A percentile compares a stretch with the other conserved stretches of the same genome.
Evolutionary conservation across 1,140 invertebrate species (phyloP).

Genomic region (Formica selysi): DNA sequence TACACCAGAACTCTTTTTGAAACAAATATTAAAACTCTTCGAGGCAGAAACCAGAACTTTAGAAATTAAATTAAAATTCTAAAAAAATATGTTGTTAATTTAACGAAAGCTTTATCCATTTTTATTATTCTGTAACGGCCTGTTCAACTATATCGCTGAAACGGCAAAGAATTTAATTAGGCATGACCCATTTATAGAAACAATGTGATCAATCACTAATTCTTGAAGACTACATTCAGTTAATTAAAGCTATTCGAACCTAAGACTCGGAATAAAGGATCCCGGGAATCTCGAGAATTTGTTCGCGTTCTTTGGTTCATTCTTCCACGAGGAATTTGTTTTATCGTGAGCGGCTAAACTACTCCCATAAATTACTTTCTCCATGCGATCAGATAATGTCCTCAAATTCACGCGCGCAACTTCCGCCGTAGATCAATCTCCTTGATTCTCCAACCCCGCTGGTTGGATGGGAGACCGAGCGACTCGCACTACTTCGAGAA

Average conservation of each 20-base stretch:
- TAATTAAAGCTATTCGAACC: conserved; percentile 55
- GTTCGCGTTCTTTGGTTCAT: conserved; percentile 41
- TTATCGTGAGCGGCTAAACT: conserved; percentile 72
- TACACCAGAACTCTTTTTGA: not conserved
- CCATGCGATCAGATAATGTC: conserved; percentile 82
- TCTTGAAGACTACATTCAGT: conserved; percentile 36
- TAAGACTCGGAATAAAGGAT: conserved; percentile 51
- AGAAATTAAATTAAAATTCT: not conserved
- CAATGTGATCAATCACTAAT: conserved; percentile 38
- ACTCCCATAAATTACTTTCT: conserved; percentile 79
- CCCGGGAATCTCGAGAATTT: conserved; percentile 51
- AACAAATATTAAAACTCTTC: not conserved
- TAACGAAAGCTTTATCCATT: not conserved
- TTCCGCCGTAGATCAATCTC: conserved; percentile 81
- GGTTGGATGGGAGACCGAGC: conserved; percentile 20
- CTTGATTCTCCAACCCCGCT: conserved; percentile 40
- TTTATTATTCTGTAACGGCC: conserved; percentile 1
- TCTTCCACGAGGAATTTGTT: conserved; percentile 73
- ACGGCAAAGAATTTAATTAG: conserved; percentile 44
- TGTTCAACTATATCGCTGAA: not conserved
- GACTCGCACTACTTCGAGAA: conserved; percentile 51
- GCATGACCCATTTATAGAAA: not conserved
- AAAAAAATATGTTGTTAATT: not conserved
- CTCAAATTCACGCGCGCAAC: conserved; percentile 81
- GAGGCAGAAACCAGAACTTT: not conserved